phyloP scores from a whole-genome alignment of 2,888 invertebrate genomes.

The Dromius quadrimaculatus region DNA sequence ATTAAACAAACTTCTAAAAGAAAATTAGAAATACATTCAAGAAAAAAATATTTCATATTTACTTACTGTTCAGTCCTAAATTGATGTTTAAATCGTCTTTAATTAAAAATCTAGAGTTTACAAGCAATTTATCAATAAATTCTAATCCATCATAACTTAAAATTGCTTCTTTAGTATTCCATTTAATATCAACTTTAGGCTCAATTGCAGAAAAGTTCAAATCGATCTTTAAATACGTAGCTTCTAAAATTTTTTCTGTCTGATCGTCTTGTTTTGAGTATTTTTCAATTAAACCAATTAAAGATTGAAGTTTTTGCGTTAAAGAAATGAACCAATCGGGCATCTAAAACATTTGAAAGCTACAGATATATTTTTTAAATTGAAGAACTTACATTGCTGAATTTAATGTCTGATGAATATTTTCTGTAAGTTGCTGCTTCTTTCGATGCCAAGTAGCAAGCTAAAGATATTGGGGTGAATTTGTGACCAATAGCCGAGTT shows the following conservation, averaged over 20 bases:
- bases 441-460: conserved; percentile 47
- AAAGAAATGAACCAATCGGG: conserved; percentile 38
- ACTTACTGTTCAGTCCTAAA: conserved; percentile 39
- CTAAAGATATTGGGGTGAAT: conserved; percentile 47
- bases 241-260: background rate
- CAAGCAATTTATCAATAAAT: conserved; percentile 31
- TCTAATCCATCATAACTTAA: conserved; percentile 31
- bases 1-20: conserved; percentile 63
- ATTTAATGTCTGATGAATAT: conserved; percentile 35
- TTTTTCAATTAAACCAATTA: conserved; percentile 36
- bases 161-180: conserved; percentile 36
- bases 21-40: background rate
- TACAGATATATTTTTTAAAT: conserved; percentile 6
- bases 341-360: conserved; percentile 33
- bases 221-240: conserved; percentile 15
- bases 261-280: conserved; percentile 8
- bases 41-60: background rate
- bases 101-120: conserved; percentile 41
- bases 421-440: conserved; percentile 45
- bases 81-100: conserved; percentile 43
- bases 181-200: conserved; percentile 24
- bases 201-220: conserved; percentile 28
- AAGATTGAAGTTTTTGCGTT: conserved; percentile 36
- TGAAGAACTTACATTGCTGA: conserved; percentile 31
- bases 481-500: conserved; percentile 14